phyloP scores from a whole-genome alignment of 2,888 invertebrate species.

The Palloptera scutellata region DNA sequence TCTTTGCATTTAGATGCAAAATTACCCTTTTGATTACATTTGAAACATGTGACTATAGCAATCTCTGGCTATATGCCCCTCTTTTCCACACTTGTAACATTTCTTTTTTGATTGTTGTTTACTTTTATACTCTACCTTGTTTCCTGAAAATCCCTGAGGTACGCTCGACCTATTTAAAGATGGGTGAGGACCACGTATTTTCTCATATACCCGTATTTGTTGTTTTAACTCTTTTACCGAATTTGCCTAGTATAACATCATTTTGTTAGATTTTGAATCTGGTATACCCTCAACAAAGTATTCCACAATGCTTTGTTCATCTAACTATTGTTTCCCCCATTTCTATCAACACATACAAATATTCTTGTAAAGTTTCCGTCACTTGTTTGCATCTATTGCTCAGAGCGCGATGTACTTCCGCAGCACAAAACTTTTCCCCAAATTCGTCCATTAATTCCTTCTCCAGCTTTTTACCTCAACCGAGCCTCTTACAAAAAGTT shows the following conservation, averaged over 20 bases:
- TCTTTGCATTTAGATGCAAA: slow-evolving; percentile 1
- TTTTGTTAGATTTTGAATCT: slow-evolving; percentile 8
- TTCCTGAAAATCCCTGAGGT: no score
- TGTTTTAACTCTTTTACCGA: slow-evolving; percentile 15
- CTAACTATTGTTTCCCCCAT: slow-evolving; percentile 23
- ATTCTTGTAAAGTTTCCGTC: slow-evolving; percentile 24
- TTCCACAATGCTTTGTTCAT: slow-evolving; percentile 30
- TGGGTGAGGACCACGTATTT: slow-evolving; percentile 7
- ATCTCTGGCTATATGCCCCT: slow-evolving; percentile 14
- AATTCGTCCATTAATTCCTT: slow-evolving; percentile 5
- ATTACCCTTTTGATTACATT: background rate
- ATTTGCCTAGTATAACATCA: slow-evolving; percentile 10
- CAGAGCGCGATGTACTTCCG: slow-evolving; percentile 22
- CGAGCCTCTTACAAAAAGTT: slow-evolving; percentile 27
- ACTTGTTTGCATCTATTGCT: slow-evolving; percentile 4
- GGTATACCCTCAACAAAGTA: background rate
- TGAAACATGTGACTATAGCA: no score
- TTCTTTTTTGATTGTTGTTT: no score
- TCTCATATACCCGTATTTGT: slow-evolving; percentile 19
- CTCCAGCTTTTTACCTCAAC: slow-evolving; percentile 19
- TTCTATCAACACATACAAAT: slow-evolving; percentile 22
- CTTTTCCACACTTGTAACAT: slow-evolving; percentile 4
- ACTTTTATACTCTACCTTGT: no score
- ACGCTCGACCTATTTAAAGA: slow-evolving; percentile 1
- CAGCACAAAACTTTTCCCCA: slow-evolving; percentile 12